Evolutionary conservation across 1,140 invertebrate genomes (phyloP).

Genomic region (Choristoneura fumiferana): DNA sequence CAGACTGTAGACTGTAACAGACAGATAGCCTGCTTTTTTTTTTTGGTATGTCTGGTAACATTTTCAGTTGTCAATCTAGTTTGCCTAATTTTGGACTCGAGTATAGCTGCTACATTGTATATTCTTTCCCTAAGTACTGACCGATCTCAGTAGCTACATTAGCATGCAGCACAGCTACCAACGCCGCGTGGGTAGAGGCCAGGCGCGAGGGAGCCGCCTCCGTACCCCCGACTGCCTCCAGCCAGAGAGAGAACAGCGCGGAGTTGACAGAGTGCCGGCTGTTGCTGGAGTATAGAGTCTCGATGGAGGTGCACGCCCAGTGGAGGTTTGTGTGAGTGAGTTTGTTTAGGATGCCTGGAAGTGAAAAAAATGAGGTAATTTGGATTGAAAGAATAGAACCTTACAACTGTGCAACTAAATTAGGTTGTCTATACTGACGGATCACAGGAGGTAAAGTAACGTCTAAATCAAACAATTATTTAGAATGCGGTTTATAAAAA

Average conservation of each 20-base stretch:
- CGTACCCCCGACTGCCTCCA: conserved; percentile 82
- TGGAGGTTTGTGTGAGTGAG: conserved; percentile 93
- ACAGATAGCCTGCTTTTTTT: too few relatives aligned
- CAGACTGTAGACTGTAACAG: too few relatives aligned
- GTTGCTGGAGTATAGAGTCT: conserved; percentile 86
- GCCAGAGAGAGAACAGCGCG: conserved; percentile 83
- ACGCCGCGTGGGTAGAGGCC: conserved; percentile 84
- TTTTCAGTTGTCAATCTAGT: too few relatives aligned
- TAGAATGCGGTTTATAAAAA: too few relatives aligned
- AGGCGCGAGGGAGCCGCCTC: conserved; percentile 81
- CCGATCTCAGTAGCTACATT: conserved; percentile 95
- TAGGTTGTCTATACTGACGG: too few relatives aligned
- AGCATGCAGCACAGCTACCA: conserved; percentile 91
- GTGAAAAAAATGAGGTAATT: conserved; percentile 8
- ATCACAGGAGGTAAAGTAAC: too few relatives aligned
- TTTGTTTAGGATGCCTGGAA: conserved; percentile 88
- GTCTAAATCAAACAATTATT: too few relatives aligned
- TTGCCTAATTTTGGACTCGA: too few relatives aligned
- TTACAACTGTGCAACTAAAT: too few relatives aligned
- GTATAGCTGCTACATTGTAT: too few relatives aligned
- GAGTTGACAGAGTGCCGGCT: conserved; percentile 92
- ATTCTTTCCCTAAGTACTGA: conserved; percentile 67
- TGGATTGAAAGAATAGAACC: too few relatives aligned
- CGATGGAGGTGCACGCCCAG: conserved; percentile 86
- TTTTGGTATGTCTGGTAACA: too few relatives aligned